A percentile compares a stretch with the other conserved stretches of the same genome.
phyloP scores from a whole-genome alignment of 2,113 vertebrate species.

The Corydoras maculifer region DNA sequence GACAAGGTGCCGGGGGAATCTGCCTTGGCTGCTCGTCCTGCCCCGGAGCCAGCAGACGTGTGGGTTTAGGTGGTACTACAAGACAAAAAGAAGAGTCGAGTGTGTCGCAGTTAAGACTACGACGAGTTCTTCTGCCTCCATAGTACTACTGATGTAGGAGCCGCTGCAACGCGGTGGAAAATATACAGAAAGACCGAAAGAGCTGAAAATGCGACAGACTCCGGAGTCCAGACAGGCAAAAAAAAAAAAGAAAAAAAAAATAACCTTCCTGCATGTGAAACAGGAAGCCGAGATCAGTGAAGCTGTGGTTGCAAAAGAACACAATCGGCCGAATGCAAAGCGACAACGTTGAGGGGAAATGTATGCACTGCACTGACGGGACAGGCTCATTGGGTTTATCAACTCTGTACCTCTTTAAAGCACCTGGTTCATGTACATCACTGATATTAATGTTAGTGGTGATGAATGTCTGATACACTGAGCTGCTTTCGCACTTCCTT shows the following conservation, averaged over 20 bases:
- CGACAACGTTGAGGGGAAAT: slow-evolving; percentile 18
- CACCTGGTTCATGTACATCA: background rate
- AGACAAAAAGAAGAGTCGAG: slow-evolving; percentile 9
- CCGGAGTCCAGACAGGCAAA: slow-evolving; percentile 15
- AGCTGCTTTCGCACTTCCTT: slow-evolving; percentile 44
- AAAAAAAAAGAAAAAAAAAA: slow-evolving; percentile 10
- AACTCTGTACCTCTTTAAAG: background rate
- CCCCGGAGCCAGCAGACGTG: slow-evolving; percentile 69
- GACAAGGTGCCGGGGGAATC: slow-evolving; percentile 72
- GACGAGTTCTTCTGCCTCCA: slow-evolving; percentile 31
- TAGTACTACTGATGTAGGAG: no score
- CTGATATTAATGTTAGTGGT: background rate
- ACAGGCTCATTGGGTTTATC: background rate
- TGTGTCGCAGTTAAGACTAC: slow-evolving; percentile 7
- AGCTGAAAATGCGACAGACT: slow-evolving; percentile 5
- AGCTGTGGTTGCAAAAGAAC: slow-evolving; percentile 39
- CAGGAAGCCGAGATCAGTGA: slow-evolving; percentile 69
- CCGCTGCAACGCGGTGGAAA: background rate
- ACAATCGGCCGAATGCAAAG: slow-evolving; percentile 7
- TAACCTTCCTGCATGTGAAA: slow-evolving; percentile 75
- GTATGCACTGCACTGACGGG: background rate
- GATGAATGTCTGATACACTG: no score
- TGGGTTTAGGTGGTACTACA: slow-evolving; percentile 80
- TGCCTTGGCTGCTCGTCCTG: slow-evolving; percentile 67
- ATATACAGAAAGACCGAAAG: slow-evolving; percentile 19